These are phyloP conservation scores for Hirundo rustica DNA, from an alignment of 2,797 vertebrate species.

Conservation along the genomic window DNA sequence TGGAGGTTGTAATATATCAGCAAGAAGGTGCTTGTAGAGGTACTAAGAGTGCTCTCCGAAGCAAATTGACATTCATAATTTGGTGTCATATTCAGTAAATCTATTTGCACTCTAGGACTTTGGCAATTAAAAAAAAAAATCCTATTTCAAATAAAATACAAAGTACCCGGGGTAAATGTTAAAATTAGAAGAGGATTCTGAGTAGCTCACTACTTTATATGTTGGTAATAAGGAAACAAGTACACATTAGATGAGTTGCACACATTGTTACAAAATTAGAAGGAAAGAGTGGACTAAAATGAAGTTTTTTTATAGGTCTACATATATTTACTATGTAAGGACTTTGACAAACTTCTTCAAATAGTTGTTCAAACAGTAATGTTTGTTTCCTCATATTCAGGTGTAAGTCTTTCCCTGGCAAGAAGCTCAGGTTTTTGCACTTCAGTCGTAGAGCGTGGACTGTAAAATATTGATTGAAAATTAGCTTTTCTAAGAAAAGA, in stretches of 20 bases:
- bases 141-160: neutral
- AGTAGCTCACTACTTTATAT: neutral
- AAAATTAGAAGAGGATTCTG: neutral
- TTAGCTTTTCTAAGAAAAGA: constrained; percentile 7
- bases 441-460: neutral
- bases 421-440: neutral
- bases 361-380: neutral
- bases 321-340: neutral
- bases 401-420: neutral
- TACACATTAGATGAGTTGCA: neutral
- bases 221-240: neutral
- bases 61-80: neutral
- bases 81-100: neutral
- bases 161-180: neutral
- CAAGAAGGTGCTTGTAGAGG: neutral
- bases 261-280: neutral
- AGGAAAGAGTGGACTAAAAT: neutral
- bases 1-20: neutral
- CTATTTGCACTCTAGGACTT: neutral
- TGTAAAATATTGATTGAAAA: neutral
- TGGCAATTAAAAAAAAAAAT: neutral
- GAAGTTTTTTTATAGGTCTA: neutral
- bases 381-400: neutral
- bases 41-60: neutral
- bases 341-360: neutral